phyloP scores from a whole-genome alignment of 1,140 invertebrate species.

The Drosophila orena region DNA sequence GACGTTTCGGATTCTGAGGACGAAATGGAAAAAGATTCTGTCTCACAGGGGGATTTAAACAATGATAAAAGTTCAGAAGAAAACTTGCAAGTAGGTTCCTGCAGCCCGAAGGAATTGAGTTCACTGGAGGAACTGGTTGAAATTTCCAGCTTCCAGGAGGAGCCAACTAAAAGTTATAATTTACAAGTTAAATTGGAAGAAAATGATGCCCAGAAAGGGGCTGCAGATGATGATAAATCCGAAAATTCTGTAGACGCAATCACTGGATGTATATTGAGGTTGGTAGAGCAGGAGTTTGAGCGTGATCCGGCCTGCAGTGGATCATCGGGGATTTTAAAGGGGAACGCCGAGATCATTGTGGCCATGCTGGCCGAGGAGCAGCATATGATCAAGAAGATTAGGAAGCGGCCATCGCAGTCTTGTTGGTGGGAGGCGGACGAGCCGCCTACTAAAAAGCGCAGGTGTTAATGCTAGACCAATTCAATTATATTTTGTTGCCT shows the following conservation, averaged over 20 bases:
- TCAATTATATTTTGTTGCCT: background rate
- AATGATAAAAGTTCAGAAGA: background rate
- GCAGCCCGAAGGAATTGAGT: too few species aligned
- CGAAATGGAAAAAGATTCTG: background rate
- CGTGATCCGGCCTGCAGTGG: background rate
- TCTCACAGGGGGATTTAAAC: too few species aligned
- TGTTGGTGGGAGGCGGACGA: background rate
- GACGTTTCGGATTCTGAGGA: background rate
- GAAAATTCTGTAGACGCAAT: background rate
- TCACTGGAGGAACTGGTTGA: background rate
- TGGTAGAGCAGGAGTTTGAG: conserved; percentile 5
- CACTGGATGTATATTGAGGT: conserved; percentile 4
- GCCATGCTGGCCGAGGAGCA: background rate
- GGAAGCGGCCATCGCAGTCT: background rate
- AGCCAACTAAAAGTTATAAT: background rate
- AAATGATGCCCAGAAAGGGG: too few species aligned
- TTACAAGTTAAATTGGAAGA: background rate
- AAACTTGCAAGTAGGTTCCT: too few species aligned
- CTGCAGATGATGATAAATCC: background rate
- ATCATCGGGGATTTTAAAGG: background rate
- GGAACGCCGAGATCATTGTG: conserved; percentile 19
- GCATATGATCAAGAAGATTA: background rate
- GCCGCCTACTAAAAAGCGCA: background rate
- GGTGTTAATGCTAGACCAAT: background rate
- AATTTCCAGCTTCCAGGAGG: background rate